Evolutionary conservation across 2,113 vertebrate genomes (phyloP).

Genomic region (Pygoscelis antarcticus): DNA sequence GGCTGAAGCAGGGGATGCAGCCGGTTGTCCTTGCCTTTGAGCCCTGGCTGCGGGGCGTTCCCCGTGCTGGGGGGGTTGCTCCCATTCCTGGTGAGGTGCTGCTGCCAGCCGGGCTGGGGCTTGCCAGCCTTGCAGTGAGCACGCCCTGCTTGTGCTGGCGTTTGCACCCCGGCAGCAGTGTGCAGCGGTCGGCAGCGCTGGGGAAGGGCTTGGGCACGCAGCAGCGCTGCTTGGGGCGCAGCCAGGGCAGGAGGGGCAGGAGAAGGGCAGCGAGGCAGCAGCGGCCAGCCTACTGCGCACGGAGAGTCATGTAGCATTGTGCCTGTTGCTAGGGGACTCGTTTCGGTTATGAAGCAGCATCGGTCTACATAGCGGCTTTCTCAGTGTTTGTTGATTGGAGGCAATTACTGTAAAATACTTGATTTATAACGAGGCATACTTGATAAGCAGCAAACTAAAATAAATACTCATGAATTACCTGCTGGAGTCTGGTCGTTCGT

Average conservation of each 20-base stretch:
- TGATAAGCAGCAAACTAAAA: constrained; percentile 42
- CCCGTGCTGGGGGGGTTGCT: not conserved
- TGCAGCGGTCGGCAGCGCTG: not conserved
- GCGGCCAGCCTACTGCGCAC: fast-evolving
- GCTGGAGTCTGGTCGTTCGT: not conserved
- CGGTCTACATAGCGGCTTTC: not conserved
- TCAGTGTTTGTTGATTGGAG: constrained; percentile 33
- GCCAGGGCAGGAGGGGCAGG: not conserved
- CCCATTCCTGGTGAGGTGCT: not conserved
- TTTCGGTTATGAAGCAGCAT: not conserved
- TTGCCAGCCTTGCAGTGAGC: not conserved
- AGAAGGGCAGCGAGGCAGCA: not conserved
- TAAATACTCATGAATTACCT: constrained; percentile 53
- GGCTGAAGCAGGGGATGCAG: not conserved
- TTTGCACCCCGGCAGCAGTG: not conserved
- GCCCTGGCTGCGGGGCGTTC: not conserved
- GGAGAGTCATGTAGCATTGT: fast-evolving
- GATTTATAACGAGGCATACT: constrained; percentile 54
- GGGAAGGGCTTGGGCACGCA: not conserved
- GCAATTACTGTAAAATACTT: constrained; percentile 58
- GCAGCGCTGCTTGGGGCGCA: not conserved
- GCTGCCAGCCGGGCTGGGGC: not conserved
- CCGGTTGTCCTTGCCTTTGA: not conserved
- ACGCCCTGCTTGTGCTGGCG: fast-evolving
- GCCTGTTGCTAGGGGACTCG: not conserved